Evolutionary conservation across 2,888 invertebrate species (phyloP).

Genomic region (Parnassius orleans): DNA sequence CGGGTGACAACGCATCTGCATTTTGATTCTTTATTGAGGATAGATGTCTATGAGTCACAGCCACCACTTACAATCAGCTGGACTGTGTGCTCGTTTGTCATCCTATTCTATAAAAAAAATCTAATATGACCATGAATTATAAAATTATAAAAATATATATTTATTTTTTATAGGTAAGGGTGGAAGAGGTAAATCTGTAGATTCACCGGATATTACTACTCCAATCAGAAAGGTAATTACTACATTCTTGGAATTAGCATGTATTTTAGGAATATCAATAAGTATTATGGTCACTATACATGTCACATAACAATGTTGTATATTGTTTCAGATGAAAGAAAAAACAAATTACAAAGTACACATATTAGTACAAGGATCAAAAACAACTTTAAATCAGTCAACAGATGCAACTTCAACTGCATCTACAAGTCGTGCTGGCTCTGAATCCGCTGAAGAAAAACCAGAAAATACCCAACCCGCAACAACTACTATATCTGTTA

Average conservation of each 20-base stretch:
- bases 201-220: constrained; percentile 45
- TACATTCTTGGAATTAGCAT: too few species aligned
- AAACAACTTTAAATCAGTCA: constrained; percentile 44
- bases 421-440: constrained; percentile 51
- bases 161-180: constrained; percentile 46
- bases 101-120: too few species aligned
- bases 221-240: constrained; percentile 54
- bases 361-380: constrained; percentile 82
- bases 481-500: constrained; percentile 32
- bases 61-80: too few species aligned
- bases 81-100: too few species aligned
- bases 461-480: constrained; percentile 34
- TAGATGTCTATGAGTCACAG: too few species aligned
- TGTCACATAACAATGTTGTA: neutral
- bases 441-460: constrained; percentile 40
- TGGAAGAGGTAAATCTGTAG: constrained; percentile 41
- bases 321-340: constrained; percentile 60
- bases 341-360: constrained; percentile 83
- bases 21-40: too few species aligned
- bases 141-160: neutral
- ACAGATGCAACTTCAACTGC: constrained; percentile 45
- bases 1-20: too few species aligned
- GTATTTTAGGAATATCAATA: too few species aligned
- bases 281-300: too few species aligned
- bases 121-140: too few species aligned